These are phyloP conservation scores for Drosophila virilis DNA, from an alignment of 1,140 invertebrate genomes.

Conservation along the genomic window DNA sequence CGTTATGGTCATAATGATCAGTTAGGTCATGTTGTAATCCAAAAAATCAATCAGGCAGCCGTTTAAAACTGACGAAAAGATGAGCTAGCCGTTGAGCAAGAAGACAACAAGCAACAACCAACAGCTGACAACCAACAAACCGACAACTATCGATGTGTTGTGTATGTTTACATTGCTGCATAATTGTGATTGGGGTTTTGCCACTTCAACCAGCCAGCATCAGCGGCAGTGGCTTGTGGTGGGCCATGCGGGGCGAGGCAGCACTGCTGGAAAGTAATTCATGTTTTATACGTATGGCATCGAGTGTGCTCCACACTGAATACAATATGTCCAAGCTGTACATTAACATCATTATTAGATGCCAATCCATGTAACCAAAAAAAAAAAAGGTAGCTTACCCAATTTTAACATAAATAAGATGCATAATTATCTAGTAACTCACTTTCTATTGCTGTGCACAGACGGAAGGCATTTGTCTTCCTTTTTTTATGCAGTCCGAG, in stretches of 20 bases:
- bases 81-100: constrained; percentile 52
- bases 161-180: constrained; percentile 41
- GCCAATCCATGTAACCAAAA: neutral
- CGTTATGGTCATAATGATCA: constrained; percentile 73
- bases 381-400: neutral
- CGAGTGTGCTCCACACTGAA: constrained; percentile 52
- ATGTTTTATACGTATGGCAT: constrained; percentile 24
- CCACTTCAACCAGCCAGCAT: constrained; percentile 28
- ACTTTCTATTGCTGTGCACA: neutral
- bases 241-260: neutral
- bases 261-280: constrained; percentile 9
- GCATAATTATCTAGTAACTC: neutral
- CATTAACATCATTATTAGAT: constrained; percentile 56
- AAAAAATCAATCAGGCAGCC: constrained; percentile 66
- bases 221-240: no score
- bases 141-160: constrained; percentile 17
- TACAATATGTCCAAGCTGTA: constrained; percentile 48
- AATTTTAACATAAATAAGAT: neutral
- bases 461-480: no score
- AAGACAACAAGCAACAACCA: constrained; percentile 44
- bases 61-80: constrained; percentile 60
- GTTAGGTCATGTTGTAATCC: constrained; percentile 69
- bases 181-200: constrained; percentile 43
- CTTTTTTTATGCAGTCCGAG: no score
- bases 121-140: constrained; percentile 7